Evolutionary conservation across 2,888 invertebrate species (phyloP), one percentile per base, ranked within the genome.

Genomic region (Operophtera brumata): DNA sequence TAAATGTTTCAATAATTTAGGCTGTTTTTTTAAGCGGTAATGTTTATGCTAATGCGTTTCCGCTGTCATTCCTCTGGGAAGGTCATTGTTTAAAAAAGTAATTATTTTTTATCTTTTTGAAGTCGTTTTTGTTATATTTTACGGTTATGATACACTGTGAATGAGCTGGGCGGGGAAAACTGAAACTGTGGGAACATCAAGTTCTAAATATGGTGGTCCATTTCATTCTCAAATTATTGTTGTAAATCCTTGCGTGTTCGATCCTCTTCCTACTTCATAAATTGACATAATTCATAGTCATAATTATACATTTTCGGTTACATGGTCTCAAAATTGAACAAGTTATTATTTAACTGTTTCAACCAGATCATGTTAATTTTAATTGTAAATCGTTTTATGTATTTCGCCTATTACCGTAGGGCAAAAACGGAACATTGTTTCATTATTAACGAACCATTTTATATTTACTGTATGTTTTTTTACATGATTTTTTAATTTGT

Each of bases 1-100:
- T 52, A 73, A 73, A 75, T 73, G 73, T 70, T 73, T 71, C 70
- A 75, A 74, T 75, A 73, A 73, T 70, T 77, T 69, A 70, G 64
- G 51, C 67, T 62, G 67, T 66, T 64, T 57, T 65, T 72, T 68
- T 64, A 57, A 56, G 57, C 51, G 61, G 47, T 52, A 60, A 57
- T 59, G 60, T 67, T 68, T 71, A 74, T 75, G 72, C 57, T 67
- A 68, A 69, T 71, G 68, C 57, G 63, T 49, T 56, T 57, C 61
- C 59, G 58, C 43, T 58, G 57, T 62, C 63, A 55, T 53, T 56
- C 56, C 47, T 50, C 50, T 55, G 52, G 59, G 55, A 6, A 54
- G 41, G 54, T 47, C 56, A 58, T 59, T 57, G 64, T 54, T 54
- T 44, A 20, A 43, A 45, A 53, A 57, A 43, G 47, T 52, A 56